Conservation (phyloP, 2,888 invertebrate species). For the Cantharis nigra region DNA sequence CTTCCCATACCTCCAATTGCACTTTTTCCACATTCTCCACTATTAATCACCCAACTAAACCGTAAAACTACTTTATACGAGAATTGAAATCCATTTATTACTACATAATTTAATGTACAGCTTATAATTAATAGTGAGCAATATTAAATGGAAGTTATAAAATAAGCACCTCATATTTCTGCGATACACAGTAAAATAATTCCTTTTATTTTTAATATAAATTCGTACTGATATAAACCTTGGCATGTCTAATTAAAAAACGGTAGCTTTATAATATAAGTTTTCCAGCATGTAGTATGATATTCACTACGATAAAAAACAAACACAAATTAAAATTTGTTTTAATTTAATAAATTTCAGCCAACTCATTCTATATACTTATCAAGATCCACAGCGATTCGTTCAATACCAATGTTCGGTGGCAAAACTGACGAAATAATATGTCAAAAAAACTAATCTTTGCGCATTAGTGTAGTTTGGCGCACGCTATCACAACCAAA, state of each 20-base stretch:
- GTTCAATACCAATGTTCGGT: not conserved
- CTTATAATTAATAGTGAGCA: constrained; percentile 9
- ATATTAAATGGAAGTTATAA: constrained; percentile 7
- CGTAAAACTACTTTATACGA: not conserved
- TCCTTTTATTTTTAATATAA: constrained; percentile 16
- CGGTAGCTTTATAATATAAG: not conserved
- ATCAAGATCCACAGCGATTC: not conserved
- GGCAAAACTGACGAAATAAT: not conserved
- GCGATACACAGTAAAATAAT: constrained; percentile 3
- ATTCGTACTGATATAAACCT: constrained; percentile 4
- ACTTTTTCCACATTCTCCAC: not conserved
- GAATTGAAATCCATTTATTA: not conserved
- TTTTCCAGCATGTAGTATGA: not conserved
- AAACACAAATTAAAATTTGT: not conserved
- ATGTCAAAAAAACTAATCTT: too few species aligned
- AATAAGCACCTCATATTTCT: constrained; percentile 11
- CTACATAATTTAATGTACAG: not conserved
- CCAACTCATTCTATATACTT: not conserved
- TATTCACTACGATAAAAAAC: not conserved
- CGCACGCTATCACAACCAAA: too few species aligned
- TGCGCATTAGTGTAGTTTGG: too few species aligned
- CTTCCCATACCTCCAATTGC: not conserved
- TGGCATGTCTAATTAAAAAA: constrained; percentile 6
- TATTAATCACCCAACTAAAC: not conserved
- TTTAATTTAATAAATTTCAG: not conserved